Conservation (phyloP, 2,888 invertebrate species). For the Ichneumon xanthorius region DNA sequence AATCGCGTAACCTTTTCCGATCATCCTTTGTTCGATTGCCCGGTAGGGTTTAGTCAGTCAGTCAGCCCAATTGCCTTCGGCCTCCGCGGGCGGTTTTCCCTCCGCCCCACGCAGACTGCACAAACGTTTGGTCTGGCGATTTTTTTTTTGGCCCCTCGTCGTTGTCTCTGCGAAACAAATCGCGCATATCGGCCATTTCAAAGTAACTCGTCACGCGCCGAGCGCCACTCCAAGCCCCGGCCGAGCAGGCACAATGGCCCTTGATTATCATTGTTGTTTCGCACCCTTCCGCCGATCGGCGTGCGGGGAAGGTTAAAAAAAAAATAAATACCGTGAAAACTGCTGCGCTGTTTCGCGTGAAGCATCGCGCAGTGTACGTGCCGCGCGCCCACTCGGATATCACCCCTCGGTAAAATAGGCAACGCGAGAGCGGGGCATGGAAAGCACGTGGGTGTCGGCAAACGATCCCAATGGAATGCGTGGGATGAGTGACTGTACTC, state of each 20-base stretch:
- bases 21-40: neutral
- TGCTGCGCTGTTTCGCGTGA: constrained; percentile 65
- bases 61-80: constrained; percentile 1
- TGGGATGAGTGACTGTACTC: constrained; percentile 60
- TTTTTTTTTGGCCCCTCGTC: neutral
- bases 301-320: constrained; percentile 62
- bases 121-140: neutral
- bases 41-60: neutral
- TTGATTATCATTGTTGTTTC: constrained; percentile 72
- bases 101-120: neutral
- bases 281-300: constrained; percentile 65
- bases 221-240: constrained; percentile 73
- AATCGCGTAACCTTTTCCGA: neutral
- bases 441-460: constrained; percentile 60
- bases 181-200: constrained; percentile 52
- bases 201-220: constrained; percentile 71
- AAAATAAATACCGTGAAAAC: constrained; percentile 69
- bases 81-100: neutral
- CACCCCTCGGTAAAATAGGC: constrained; percentile 24
- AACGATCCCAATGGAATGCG: constrained; percentile 64
- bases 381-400: constrained; percentile 39
- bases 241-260: constrained; percentile 64
- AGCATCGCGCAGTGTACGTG: constrained; percentile 64
- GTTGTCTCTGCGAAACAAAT: constrained; percentile 6
- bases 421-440: constrained; percentile 15